Conservation (phyloP, 2,113 vertebrate species). For the Syngnathus floridae region DNA sequence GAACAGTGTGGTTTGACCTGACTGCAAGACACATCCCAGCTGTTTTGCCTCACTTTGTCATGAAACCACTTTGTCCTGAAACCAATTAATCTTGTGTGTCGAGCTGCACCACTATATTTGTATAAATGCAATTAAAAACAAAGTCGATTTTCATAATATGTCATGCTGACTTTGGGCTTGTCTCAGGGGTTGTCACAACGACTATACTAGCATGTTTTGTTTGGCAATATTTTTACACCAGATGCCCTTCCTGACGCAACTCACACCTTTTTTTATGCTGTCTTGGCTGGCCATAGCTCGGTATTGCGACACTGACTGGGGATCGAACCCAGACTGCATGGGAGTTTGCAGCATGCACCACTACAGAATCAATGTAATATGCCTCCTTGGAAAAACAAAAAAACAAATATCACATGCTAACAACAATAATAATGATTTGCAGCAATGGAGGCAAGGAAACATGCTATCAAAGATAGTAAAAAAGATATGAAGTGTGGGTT, state of each 20-base stretch:
- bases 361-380: not conserved
- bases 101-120: too few species aligned
- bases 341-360: not conserved
- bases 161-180: not conserved
- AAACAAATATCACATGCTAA: not conserved
- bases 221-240: not conserved
- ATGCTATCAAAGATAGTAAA: not conserved
- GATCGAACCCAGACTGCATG: not conserved
- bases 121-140: not conserved
- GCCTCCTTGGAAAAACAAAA: not conserved
- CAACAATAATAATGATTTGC: not conserved
- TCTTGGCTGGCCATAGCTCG: not conserved
- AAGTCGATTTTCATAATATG: not conserved
- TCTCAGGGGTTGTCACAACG: not conserved
- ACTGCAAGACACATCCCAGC: too few species aligned
- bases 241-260: not conserved
- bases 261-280: not conserved
- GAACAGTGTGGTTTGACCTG: too few species aligned
- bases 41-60: too few species aligned
- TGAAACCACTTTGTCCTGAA: too few species aligned
- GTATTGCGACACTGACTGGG: not conserved
- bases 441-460: not conserved
- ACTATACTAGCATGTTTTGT: not conserved
- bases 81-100: too few species aligned
- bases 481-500: not conserved